phyloP scores from a whole-genome alignment of 2,113 vertebrate species.

The Oryzias melastigma region DNA sequence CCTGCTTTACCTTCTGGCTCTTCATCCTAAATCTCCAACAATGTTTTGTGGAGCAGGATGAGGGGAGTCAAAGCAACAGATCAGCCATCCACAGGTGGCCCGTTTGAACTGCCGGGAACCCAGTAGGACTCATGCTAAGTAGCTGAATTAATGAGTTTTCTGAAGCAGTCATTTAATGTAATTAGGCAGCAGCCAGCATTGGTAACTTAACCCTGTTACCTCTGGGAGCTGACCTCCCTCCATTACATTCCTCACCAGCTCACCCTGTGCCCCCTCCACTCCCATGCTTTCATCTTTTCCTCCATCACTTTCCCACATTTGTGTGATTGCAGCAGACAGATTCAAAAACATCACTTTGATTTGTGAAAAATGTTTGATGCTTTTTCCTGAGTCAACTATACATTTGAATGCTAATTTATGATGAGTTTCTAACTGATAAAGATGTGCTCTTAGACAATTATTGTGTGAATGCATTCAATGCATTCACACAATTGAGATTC shows the following conservation, averaged over 20 bases:
- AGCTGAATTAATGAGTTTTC: constrained; percentile 47
- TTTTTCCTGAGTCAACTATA: not conserved
- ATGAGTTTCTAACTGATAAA: not conserved
- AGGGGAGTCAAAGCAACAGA: constrained; percentile 9
- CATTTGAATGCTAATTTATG: constrained; percentile 17
- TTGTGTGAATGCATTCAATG: no score
- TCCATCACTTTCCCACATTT: constrained; percentile 24
- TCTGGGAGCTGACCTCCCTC: constrained; percentile 23
- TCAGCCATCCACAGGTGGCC: constrained; percentile 11
- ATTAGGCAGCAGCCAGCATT: constrained; percentile 38
- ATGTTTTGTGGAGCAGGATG: no score
- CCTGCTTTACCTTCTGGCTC: no score
- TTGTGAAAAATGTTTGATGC: constrained; percentile 37
- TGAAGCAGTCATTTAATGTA: constrained; percentile 40
- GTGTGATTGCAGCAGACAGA: constrained; percentile 35
- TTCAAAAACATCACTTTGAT: constrained; percentile 35
- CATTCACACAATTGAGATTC: no score
- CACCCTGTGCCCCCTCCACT: constrained; percentile 6
- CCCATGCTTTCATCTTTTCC: constrained; percentile 44
- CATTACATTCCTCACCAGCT: not conserved
- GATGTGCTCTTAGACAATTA: not conserved
- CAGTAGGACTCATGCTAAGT: constrained; percentile 22
- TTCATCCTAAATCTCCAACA: no score
- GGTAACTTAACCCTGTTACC: constrained; percentile 26
- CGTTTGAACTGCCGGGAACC: not conserved